phyloP scores from a whole-genome alignment of 1,140 invertebrate species.

The Drosophila sp. region DNA sequence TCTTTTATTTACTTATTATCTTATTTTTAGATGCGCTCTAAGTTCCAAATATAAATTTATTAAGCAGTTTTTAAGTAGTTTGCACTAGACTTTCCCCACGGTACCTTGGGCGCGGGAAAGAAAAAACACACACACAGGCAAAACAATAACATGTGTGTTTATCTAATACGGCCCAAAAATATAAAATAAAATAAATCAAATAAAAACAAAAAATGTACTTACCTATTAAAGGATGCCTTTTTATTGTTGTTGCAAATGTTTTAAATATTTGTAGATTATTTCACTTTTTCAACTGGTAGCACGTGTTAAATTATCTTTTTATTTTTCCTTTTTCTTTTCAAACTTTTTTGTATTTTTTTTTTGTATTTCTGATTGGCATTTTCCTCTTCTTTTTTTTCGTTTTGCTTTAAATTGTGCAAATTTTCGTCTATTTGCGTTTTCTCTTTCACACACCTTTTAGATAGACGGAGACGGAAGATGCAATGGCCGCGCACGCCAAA shows the following conservation, averaged over 20 bases:
- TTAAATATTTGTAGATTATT: neutral
- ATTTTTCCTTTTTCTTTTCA: conserved; percentile 23
- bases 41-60: too few relatives aligned
- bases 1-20: too few relatives aligned
- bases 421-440: conserved; percentile 49
- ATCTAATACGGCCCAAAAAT: conserved; percentile 47
- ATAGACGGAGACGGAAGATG: conserved; percentile 52
- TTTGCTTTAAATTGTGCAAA: conserved; percentile 14
- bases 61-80: neutral
- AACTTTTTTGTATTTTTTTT: conserved; percentile 55
- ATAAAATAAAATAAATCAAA: conserved; percentile 32
- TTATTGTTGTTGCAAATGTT: conserved; percentile 20
- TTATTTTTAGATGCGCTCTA: too few relatives aligned
- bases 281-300: neutral
- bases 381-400: neutral
- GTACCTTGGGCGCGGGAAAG: conserved; percentile 38
- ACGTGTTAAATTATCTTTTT: neutral
- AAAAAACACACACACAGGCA: conserved; percentile 24
- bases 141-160: conserved; percentile 29
- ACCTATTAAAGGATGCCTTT: conserved; percentile 54
- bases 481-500: conserved; percentile 80
- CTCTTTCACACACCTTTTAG: conserved; percentile 50
- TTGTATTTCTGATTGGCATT: conserved; percentile 18
- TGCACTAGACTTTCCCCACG: conserved; percentile 25
- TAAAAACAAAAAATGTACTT: conserved; percentile 43